Conservation (phyloP, 2,888 invertebrate genomes). For the Pantelozetes paolii region DNA sequence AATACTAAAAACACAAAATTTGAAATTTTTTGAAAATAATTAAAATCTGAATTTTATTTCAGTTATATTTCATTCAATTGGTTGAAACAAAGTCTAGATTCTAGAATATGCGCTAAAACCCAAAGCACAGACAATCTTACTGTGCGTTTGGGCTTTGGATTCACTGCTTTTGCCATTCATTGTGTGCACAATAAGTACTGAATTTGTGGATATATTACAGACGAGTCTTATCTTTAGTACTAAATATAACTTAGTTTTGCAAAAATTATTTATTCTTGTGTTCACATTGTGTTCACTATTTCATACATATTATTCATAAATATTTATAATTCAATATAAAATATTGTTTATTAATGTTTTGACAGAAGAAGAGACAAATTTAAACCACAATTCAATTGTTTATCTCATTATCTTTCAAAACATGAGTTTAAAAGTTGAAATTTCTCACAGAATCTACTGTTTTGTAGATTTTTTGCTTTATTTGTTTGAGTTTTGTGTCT, state of each 20-base stretch:
- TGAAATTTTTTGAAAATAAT: no score
- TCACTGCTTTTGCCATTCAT: not conserved
- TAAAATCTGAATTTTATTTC: no score
- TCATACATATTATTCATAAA: not conserved
- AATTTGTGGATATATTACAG: not conserved
- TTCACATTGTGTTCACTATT: not conserved
- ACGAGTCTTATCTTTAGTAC: not conserved
- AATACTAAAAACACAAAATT: no score
- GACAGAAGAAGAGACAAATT: not conserved
- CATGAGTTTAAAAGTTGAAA: no score
- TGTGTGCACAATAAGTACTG: not conserved
- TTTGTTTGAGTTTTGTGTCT: not conserved
- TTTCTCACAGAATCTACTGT: no score
- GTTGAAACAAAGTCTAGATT: not conserved
- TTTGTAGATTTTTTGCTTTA: no score
- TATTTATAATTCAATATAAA: slow-evolving; percentile 1
- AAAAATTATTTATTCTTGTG: not conserved
- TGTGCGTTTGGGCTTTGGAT: not conserved
- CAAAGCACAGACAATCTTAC: not conserved
- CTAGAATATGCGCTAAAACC: not conserved
- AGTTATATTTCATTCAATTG: not conserved
- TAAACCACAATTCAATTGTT: no score
- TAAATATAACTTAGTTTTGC: not conserved
- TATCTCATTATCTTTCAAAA: no score
- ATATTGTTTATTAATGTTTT: not conserved